Evolutionary conservation across 64 coral and sea anemone species (phyloP), one percentile per base, ranked within the genome.

Genomic region (Platygyra sinensis): DNA sequence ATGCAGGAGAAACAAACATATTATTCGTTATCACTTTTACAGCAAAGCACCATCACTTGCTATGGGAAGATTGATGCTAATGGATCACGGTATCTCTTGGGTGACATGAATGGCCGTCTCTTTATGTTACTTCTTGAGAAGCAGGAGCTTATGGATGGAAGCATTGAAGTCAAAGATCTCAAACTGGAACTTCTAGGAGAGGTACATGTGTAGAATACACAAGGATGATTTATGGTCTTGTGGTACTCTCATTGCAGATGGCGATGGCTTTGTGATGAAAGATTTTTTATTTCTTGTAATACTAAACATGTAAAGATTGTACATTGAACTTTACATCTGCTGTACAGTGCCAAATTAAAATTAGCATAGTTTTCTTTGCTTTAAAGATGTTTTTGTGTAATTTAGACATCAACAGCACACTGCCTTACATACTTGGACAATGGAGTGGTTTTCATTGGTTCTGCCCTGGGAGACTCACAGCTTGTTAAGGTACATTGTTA

Each of bases 391-490:
- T 28, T 15, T 59, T 78, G 22, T 28, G 51, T 11, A 51, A 25
- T 22, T 72, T 88, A 98, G 93, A 87, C 90, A 50, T 90, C 93
- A 50, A 98, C 83, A 52, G 93, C 96, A 30, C 96, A 95, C 22
- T 98, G 96, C 64, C 90, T 98, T n/a, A 92, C 92, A 8, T 98
- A 98, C 61, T 54, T 98, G 87, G 96, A 98, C 51, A 98, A 98
- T 91, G 96, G 96, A 27, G 96, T 98, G 19, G 93, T 98, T 15
- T 98, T 98, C 52, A 72, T 92, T 77, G 96, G 96, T 18, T 98
- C 96, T 30, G 90, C 92, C 19, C 76, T 98, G 50, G 96, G 96
- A 73, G 96, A 98, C 65, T 98, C 96, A 14, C 96, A 98, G 42
- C 88, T 98, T 29, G 96, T 93, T n/a, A 98, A 98, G 93, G 96